phyloP scores from a whole-genome alignment of 2,113 vertebrate genomes.

The Sitta europaea region DNA sequence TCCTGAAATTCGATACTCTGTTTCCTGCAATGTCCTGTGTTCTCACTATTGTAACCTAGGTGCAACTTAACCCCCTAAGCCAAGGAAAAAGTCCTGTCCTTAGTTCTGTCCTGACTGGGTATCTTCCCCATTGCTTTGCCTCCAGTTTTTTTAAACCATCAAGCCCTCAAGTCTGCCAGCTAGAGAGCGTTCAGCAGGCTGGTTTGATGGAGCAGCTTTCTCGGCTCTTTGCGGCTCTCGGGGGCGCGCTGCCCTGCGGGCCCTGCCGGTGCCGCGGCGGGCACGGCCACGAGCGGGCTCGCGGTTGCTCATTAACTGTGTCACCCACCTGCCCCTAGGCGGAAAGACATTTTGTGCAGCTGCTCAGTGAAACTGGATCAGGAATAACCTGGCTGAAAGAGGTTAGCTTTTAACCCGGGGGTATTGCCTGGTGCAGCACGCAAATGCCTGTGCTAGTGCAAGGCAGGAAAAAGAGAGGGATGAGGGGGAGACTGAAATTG shows the following conservation, averaged over 20 bases:
- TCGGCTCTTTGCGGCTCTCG: no score
- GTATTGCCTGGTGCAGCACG: not conserved
- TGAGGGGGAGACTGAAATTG: not conserved
- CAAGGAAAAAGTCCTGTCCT: not conserved
- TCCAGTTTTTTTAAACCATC: not conserved
- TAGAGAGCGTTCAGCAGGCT: not conserved
- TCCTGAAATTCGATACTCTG: slow-evolving; percentile 24
- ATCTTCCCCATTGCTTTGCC: not conserved
- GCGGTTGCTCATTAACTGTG: not conserved
- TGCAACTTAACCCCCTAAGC: not conserved
- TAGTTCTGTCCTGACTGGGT: not conserved
- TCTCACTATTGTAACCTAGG: slow-evolving; percentile 4
- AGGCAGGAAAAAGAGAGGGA: not conserved
- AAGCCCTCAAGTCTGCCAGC: not conserved
- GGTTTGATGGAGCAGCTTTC: no score
- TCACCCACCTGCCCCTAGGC: not conserved
- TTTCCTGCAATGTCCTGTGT: slow-evolving; percentile 18
- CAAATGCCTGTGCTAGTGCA: not conserved
- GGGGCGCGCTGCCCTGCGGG: no score
- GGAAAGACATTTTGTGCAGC: not conserved
- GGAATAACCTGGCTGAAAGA: not conserved
- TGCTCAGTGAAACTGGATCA: not conserved
- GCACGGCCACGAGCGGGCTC: rapidly evolving
- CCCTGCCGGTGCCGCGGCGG: not conserved
- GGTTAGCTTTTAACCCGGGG: slow-evolving; percentile 27